Conservation (phyloP, 1,140 invertebrate genomes). For the Anadara kagoshimensis region DNA sequence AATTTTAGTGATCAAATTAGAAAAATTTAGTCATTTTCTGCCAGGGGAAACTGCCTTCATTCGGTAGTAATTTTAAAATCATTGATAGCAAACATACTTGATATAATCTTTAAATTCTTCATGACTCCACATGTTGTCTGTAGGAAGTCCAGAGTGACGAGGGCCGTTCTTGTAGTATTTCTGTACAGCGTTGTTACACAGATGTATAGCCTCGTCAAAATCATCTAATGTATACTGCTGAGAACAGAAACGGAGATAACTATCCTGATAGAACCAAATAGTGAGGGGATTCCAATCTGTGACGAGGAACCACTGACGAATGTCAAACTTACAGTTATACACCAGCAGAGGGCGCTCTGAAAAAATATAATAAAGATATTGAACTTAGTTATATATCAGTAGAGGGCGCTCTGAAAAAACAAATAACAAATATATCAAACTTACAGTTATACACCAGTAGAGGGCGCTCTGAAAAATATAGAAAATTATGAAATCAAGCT, state of each 20-base stretch:
- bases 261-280: conserved; percentile 92
- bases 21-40: no score
- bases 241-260: conserved; percentile 94
- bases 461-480: conserved; percentile 72
- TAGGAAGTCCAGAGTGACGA: conserved; percentile 83
- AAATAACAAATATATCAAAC: conserved; percentile 92
- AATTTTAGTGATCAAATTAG: no score
- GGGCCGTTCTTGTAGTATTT: conserved; percentile 88
- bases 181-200: conserved; percentile 95
- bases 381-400: no score
- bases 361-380: conserved; percentile 21
- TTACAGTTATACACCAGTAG: conserved; percentile 92
- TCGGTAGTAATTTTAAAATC: no score
- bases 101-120: conserved; percentile 75
- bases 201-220: conserved; percentile 91
- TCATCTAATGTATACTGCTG: conserved; percentile 91
- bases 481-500: no score
- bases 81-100: conserved; percentile 51
- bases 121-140: conserved; percentile 91
- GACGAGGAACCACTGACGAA: conserved; percentile 85
- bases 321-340: conserved; percentile 95
- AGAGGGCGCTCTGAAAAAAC: no score
- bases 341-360: conserved; percentile 81
- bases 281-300: conserved; percentile 92
- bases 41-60: no score